Evolutionary conservation across 2,888 invertebrate genomes (phyloP).

Genomic region (Synergus itoensis): DNA sequence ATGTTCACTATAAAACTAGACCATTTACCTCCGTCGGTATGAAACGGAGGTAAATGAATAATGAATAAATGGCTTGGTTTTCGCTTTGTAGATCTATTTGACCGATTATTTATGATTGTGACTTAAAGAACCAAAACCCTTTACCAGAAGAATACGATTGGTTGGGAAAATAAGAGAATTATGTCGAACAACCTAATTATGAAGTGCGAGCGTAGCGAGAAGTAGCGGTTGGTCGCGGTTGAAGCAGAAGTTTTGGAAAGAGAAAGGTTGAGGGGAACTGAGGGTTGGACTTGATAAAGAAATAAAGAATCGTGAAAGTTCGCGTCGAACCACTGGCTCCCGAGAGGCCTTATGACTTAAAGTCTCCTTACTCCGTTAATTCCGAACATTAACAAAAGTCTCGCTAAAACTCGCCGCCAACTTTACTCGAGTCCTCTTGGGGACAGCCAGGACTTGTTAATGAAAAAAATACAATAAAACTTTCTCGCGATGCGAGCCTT

Average conservation of each 20-base stretch:
- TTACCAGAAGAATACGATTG: slow-evolving; percentile 15
- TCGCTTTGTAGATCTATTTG: too few species aligned
- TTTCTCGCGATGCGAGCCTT: slow-evolving; percentile 51
- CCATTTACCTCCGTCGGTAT: too few species aligned
- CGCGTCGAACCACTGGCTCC: slow-evolving; percentile 74
- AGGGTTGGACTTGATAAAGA: slow-evolving; percentile 75
- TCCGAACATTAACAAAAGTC: slow-evolving; percentile 78
- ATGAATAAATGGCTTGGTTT: too few species aligned
- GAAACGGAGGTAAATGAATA: too few species aligned
- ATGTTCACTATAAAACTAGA: too few species aligned
- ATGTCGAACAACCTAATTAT: slow-evolving; percentile 67
- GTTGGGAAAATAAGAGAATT: slow-evolving; percentile 60
- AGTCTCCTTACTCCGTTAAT: slow-evolving; percentile 78
- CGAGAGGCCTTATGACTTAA: slow-evolving; percentile 77
- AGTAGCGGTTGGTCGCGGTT: slow-evolving; percentile 61
- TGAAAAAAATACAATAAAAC: slow-evolving; percentile 77
- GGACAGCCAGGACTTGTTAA: slow-evolving; percentile 74
- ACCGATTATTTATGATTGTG: not conserved
- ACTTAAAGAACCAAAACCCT: not conserved
- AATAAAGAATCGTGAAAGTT: slow-evolving; percentile 77
- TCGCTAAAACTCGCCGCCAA: slow-evolving; percentile 76
- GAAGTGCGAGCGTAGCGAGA: slow-evolving; percentile 58
- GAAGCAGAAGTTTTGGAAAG: slow-evolving; percentile 43
- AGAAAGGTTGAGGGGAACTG: slow-evolving; percentile 44
- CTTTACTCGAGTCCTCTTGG: slow-evolving; percentile 65